Percentiles rank a stretch among this genome's conserved stretches.
phyloP scores from a whole-genome alignment of 2,113 vertebrate species.

The Myrmophylax atrothorax region DNA sequence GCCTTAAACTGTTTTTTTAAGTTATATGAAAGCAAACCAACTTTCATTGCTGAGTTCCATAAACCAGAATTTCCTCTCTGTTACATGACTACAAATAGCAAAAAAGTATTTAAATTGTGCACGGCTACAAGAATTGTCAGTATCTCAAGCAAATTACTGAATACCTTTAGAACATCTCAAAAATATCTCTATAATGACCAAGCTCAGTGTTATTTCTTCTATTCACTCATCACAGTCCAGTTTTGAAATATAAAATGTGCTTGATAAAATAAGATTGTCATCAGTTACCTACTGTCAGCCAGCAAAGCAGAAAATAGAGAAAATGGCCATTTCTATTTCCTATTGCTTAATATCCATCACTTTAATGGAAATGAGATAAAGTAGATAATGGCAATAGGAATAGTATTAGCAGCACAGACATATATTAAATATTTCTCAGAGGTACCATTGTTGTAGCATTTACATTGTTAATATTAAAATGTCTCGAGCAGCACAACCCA shows the following conservation, averaged over 20 bases:
- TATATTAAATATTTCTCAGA: conserved; percentile 58
- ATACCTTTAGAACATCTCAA: not conserved
- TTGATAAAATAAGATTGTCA: conserved; percentile 29
- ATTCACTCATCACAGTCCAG: not conserved
- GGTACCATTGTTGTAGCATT: conserved; percentile 49
- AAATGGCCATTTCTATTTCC: conserved; percentile 48
- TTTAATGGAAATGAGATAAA: conserved; percentile 67
- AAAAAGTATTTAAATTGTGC: not conserved
- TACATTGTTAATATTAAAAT: conserved; percentile 60
- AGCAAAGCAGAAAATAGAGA: conserved; percentile 59
- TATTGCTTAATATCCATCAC: conserved; percentile 60
- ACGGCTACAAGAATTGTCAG: not conserved
- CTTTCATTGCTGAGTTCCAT: not conserved
- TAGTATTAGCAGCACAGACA: conserved; percentile 41
- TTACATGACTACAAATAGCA: not conserved
- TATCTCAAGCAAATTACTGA: not conserved
- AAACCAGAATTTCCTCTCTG: not conserved
- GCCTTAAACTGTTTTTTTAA: not conserved
- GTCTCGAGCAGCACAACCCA: conserved; percentile 16
- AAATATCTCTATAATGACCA: not conserved
- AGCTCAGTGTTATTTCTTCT: not conserved
- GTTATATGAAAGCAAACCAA: not conserved
- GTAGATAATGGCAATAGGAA: conserved; percentile 56
- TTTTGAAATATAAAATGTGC: not conserved
- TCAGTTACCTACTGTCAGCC: not conserved